phyloP scores from a whole-genome alignment of 2,888 invertebrate genomes.

The Molanna angustata region DNA sequence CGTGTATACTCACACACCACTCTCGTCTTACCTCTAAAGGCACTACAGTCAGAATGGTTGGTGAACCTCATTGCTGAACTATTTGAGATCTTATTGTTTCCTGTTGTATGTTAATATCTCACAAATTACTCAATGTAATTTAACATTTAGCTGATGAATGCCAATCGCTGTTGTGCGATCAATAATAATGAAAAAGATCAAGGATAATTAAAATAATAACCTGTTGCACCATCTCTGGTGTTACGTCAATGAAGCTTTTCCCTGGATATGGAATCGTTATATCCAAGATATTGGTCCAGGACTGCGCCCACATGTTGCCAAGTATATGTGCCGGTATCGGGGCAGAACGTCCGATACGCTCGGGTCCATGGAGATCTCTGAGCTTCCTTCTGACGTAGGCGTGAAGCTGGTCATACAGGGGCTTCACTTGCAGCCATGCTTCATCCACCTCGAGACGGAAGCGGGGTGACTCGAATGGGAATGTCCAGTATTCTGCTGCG shows the following conservation, averaged over 20 bases:
- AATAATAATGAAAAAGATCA: neutral
- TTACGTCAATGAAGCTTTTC: conserved; percentile 77
- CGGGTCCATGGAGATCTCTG: conserved; percentile 79
- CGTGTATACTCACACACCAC: too few relatives aligned
- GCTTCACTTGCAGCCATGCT: conserved; percentile 81
- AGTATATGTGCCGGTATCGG: conserved; percentile 83
- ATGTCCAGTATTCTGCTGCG: conserved; percentile 86
- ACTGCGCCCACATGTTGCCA: conserved; percentile 90
- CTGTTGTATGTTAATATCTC: too few relatives aligned
- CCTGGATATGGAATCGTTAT: conserved; percentile 83
- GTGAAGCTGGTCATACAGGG: conserved; percentile 83
- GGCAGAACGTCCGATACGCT: conserved; percentile 73
- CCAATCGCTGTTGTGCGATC: too few relatives aligned
- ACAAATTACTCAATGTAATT: too few relatives aligned
- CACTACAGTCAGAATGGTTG: too few relatives aligned
- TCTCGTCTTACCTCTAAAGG: too few relatives aligned
- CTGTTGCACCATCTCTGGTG: conserved; percentile 76
- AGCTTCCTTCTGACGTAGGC: conserved; percentile 85
- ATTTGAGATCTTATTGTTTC: too few relatives aligned
- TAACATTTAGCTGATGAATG: too few relatives aligned
- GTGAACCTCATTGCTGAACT: too few relatives aligned
- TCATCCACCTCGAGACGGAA: conserved; percentile 77
- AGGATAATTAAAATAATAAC: conserved; percentile 40
- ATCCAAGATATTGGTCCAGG: conserved; percentile 80
- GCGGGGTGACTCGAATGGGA: conserved; percentile 75